phyloP scores from a whole-genome alignment of 1,140 invertebrate species.

The Sarcophaga peregrina region DNA sequence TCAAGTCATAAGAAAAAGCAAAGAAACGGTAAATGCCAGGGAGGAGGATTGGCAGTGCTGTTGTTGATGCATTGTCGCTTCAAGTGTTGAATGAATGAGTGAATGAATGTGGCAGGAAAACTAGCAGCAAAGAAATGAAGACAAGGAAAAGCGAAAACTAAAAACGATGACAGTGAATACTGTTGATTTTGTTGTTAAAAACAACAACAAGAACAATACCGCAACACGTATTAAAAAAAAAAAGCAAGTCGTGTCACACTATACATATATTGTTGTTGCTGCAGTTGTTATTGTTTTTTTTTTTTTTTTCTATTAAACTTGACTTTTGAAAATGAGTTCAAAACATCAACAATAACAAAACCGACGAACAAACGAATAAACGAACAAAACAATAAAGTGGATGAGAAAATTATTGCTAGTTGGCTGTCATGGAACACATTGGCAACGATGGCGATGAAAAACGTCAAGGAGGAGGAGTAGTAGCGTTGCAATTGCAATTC shows the following conservation, averaged over 20 bases:
- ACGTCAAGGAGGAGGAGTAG: too few species aligned
- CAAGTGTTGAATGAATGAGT: neutral
- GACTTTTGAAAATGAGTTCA: conserved; percentile 22
- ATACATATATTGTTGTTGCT: neutral
- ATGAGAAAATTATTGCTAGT: too few species aligned
- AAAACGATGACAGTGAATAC: neutral
- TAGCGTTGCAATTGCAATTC: neutral
- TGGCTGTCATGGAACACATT: too few species aligned
- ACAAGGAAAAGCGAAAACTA: too few species aligned
- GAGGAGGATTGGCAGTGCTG: too few species aligned
- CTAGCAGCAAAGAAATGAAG: too few species aligned
- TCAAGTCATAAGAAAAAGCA: too few species aligned
- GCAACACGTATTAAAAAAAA: neutral
- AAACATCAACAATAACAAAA: neutral
- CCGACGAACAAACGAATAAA: neutral
- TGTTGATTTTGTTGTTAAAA: conserved; percentile 7
- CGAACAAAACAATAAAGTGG: too few species aligned
- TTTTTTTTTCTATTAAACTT: neutral
- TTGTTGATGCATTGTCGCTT: too few species aligned
- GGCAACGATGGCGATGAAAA: too few species aligned
- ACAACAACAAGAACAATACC: neutral
- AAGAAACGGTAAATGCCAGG: too few species aligned
- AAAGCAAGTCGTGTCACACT: conserved; percentile 4
- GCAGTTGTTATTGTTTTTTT: too few species aligned
- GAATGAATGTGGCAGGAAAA: neutral